phyloP scores from a whole-genome alignment of 2,888 invertebrate species.

The Eumacrocentrus americanus region DNA sequence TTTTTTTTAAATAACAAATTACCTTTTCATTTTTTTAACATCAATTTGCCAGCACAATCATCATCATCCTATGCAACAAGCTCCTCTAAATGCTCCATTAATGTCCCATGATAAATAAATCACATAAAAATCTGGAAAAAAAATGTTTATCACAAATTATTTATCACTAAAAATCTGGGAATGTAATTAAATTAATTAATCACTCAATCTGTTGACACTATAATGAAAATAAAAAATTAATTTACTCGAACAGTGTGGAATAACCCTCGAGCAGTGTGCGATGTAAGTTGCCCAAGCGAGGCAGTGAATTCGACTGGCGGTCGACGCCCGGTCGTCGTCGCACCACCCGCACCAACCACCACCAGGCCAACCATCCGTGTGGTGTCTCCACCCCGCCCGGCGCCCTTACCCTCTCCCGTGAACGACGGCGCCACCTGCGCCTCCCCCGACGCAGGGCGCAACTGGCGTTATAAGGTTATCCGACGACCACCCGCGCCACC shows the following conservation, averaged over 20 bases:
- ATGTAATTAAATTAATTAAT: too few species aligned
- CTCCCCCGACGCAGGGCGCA: slow-evolving; percentile 20
- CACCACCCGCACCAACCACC: slow-evolving; percentile 41
- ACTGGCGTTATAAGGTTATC: slow-evolving; percentile 16
- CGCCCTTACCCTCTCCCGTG: slow-evolving; percentile 29
- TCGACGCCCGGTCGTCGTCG: slow-evolving; percentile 56
- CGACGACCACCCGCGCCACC: slow-evolving; percentile 21
- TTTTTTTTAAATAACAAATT: too few species aligned
- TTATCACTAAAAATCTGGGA: slow-evolving; percentile 17
- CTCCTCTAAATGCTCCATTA: too few species aligned
- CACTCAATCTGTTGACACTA: too few species aligned
- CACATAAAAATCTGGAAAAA: too few species aligned
- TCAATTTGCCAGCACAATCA: not conserved
- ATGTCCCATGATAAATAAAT: too few species aligned
- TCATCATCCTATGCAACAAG: not conserved
- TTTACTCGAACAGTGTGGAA: not conserved
- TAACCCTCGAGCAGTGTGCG: slow-evolving; percentile 26
- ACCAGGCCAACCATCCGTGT: slow-evolving; percentile 36
- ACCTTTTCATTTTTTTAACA: too few species aligned
- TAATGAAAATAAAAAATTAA: too few species aligned
- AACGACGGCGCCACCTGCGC: slow-evolving; percentile 37
- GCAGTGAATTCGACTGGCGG: slow-evolving; percentile 56
- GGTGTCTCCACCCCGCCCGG: slow-evolving; percentile 32
- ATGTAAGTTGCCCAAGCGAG: slow-evolving; percentile 45
- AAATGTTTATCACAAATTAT: slow-evolving; percentile 3